Conservation (phyloP, 2,797 vertebrate genomes). For the Lacerta bilineata region DNA sequence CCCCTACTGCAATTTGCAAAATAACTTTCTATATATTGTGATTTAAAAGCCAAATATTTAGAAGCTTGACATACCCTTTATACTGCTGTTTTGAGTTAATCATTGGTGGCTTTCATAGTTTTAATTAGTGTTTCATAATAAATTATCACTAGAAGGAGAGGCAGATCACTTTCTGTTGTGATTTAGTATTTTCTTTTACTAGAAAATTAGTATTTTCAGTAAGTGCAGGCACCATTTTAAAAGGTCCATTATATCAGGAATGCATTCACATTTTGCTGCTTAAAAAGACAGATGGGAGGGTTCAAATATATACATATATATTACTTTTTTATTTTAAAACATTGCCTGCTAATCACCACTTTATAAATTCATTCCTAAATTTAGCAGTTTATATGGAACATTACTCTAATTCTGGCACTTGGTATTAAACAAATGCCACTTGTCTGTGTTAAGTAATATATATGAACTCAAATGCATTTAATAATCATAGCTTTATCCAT, state of each 20-base stretch:
- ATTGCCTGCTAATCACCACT: constrained; percentile 77
- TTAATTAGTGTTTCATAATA: constrained; percentile 17
- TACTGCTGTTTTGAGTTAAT: constrained; percentile 30
- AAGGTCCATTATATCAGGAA: not conserved
- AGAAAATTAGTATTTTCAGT: constrained; percentile 1
- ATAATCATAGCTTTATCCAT: constrained; percentile 70
- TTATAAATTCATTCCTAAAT: constrained; percentile 81
- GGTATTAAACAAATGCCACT: constrained; percentile 83
- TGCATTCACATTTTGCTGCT: constrained; percentile 42
- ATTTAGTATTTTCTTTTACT: constrained; percentile 31
- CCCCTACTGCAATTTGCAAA: not conserved
- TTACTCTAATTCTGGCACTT: constrained; percentile 80
- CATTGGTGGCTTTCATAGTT: not conserved
- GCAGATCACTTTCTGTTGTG: constrained; percentile 3
- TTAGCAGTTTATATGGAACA: constrained; percentile 79
- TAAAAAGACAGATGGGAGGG: constrained; percentile 59
- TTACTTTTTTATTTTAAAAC: constrained; percentile 71
- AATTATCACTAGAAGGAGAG: constrained; percentile 10
- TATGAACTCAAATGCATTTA: constrained; percentile 77
- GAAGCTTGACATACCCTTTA: not conserved
- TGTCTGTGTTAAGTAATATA: constrained; percentile 84
- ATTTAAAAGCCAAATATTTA: not conserved
- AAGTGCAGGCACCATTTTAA: constrained; percentile 13
- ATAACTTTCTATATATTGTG: not conserved
- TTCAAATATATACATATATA: constrained; percentile 58